Evolutionary conservation across 2,113 vertebrate species (phyloP), one percentile per base, ranked within the genome.

Genomic region (Mirounga angustirostris): DNA sequence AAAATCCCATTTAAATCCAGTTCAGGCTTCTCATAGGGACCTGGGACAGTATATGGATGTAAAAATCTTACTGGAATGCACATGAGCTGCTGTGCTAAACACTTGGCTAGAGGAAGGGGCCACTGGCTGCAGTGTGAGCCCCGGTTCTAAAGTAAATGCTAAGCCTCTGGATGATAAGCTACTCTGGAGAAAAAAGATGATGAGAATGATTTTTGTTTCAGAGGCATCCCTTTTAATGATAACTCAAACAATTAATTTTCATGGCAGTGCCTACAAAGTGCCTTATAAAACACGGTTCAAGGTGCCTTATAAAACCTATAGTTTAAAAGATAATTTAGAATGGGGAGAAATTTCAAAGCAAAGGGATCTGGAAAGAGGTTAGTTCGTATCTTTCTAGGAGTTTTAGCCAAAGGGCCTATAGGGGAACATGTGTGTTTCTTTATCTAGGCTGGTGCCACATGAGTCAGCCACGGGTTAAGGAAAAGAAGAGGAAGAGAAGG

Each of bases 171-270:
- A n/a, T 65, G 65, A 89, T 61, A 82, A 71, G 18, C 52, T 9
- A 7, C 71, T 61, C 81, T 46, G 33, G 63, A 95, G 93, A 91
- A 50, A 36, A 79, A 52, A 52, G 36, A 43, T 26, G 67, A 63
- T 33, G 69, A 80, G 33, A 50, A 16, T 78, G 74, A 81, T 67
- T 96, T 95, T 63, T 94, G 33, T 56, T 87, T 96, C 95, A 85
- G 71, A 94, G 30, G 36, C 50, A 78, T 93, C 56, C 30, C 63
- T 91, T 94, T 95, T 87, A 91, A 89, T 89, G 84, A 96, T 76
- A 92, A 71, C 76, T 97, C 92, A 92, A 96, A 78, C 78, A 96
- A 89, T 97, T 97, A 97, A 82, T 93, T 96, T 97, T 94, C 87
- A 91, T 88, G 80, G 81, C 90, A 88, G 30, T 43, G 43, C 52